Evolutionary conservation across 2,113 vertebrate genomes (phyloP), one percentile per base, ranked within the genome.

Genomic region (Empidonax alnorum): DNA sequence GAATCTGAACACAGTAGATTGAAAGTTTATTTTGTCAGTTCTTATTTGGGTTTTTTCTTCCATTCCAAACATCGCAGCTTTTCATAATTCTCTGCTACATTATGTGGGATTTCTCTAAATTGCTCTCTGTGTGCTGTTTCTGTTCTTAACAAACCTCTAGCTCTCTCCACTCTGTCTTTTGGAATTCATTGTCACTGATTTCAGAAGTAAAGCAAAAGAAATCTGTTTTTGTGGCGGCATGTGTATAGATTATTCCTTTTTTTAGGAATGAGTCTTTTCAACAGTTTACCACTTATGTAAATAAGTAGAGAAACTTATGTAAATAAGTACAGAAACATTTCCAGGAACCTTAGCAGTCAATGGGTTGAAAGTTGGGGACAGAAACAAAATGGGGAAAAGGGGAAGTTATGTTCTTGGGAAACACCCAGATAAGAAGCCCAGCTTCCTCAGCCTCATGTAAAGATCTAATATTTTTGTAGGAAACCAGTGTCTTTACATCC

Each of bases 401-500:
- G 83, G 68, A 94, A 93, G 77, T 59, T 33, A 31, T 80, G 42
- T 84, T 81, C 44, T 66, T 61, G 39, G 79, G 73, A 77, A 94
- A 90, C 74, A 90, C 27, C 46, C 68, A 92, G 80, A 81, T 92
- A 87, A 94, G 75, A 83, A 93, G 56, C 14, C 16, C 35, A 25
- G 28, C 33, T 95, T 94, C 82, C 35, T 94, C 61, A 59, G 30
- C 50, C 41, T 91, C 35, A 6, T 66, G 24, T 84, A 52, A 88
- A 65, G 87, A 58, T 68, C 23, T 87, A 33, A 10, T 93, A 66
- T 73, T 94, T 94, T 63, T 94, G 46, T 87, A 79, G 74, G 91
- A 91, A 90, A 55, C 31, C 42, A 62, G 25, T 74, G 56, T 88
- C 72, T 94, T 94, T 71, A 67, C 65, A 78, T 90, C 94, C 80